These are phyloP conservation scores for Chauna torquata DNA, from an alignment of 2,113 vertebrate species.

Conservation along the genomic window DNA sequence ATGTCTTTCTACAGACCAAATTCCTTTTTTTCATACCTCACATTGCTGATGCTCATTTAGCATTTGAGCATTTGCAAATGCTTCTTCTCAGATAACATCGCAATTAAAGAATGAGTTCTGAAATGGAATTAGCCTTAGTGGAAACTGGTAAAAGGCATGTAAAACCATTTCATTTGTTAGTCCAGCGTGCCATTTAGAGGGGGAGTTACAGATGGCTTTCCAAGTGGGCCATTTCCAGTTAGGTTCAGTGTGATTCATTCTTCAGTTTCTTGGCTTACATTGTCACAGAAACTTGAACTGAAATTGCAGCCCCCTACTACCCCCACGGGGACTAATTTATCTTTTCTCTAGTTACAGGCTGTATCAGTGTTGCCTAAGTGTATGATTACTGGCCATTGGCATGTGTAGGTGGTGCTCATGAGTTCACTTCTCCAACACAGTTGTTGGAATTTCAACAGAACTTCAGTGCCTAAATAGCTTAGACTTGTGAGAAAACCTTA, in stretches of 20 bases:
- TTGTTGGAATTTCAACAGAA: neutral
- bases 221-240: constrained; percentile 67
- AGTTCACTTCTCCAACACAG: neutral
- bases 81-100: constrained; percentile 53
- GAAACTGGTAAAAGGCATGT: constrained; percentile 49
- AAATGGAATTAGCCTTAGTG: constrained; percentile 52
- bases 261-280: constrained; percentile 28
- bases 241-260: constrained; percentile 31
- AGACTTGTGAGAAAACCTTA: neutral
- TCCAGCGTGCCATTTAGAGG: constrained; percentile 43
- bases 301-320: constrained; percentile 37
- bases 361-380: neutral
- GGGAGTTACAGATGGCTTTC: constrained; percentile 62
- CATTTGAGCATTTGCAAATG: constrained; percentile 55
- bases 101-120: constrained; percentile 70
- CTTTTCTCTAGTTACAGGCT: constrained; percentile 30
- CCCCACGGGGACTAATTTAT: constrained; percentile 40
- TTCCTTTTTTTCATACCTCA: neutral
- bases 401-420: neutral
- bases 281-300: constrained; percentile 38
- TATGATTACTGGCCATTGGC: neutral
- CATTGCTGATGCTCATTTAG: constrained; percentile 26
- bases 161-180: constrained; percentile 65
- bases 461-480: neutral
- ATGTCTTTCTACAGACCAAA: neutral